Evolutionary conservation across 2,888 invertebrate species (phyloP), one percentile per base, ranked within the genome.

Genomic region (Noctua janthina): DNA sequence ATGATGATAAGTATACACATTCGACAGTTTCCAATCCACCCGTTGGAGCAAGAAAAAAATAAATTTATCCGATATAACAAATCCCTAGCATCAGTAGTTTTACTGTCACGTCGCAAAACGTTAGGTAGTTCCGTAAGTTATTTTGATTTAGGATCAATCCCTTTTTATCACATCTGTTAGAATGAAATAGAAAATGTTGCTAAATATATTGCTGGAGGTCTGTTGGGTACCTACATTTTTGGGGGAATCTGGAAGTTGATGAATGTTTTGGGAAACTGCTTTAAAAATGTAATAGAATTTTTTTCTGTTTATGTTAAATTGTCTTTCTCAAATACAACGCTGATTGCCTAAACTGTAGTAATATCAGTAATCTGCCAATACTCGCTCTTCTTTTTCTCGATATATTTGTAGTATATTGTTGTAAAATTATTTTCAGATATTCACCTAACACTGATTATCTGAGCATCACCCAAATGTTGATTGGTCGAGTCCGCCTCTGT

Each of bases 51-150:
- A 67, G 80, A 64, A 74, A 81, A 1, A 84, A 49, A 68, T 71
- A 71, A 35, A 72, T 68, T 23, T 54, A 15, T 35, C 59, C 64
- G 71, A 85, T 85, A 80, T 81, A 81, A 76, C 15, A 82, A 82
- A 84, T 86, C 86, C 82, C 62, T 64, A 81, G 68, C 64, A 86
- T 72, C 69, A 17, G 59, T 81, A 68, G 51, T 74, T 86, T 85
- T 74, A 59, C 64, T 54, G 64, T 62, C 69, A 51, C 62, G 68
- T 62, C 69, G 17, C 85, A 70, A 66, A 70, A 73, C 64, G 51
- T 73, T 62, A n/a, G 20, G 67, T 15, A 62, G 43, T 39, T 49
- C 51, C 23, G 23, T 64, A 76, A 85, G 54, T 71, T 76, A 81
- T 84, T 84, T 77, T 84, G 76, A 76, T 76, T 81, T 81, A 39